Percentiles rank a stretch among this genome's conserved stretches.
These are phyloP conservation scores for Diachasmimorpha longicaudata DNA, from an alignment of 1,140 invertebrate genomes.

Conservation along the genomic window DNA sequence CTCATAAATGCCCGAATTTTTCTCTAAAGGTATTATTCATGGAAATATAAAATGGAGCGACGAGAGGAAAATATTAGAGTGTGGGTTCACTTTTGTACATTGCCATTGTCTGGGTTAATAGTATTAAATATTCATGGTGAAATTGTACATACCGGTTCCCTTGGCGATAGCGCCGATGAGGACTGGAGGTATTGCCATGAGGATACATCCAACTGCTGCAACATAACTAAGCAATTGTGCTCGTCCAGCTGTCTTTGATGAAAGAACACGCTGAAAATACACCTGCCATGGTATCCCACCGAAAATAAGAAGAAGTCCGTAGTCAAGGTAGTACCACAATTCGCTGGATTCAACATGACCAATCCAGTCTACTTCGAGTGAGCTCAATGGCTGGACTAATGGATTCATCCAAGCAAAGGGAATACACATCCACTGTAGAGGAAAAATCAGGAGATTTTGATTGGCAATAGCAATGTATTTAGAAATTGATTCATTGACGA, in stretches of 20 bases:
- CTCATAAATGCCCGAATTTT: constrained; percentile 12
- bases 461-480: background rate
- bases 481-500: background rate
- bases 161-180: constrained; percentile 96
- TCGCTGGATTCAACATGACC: constrained; percentile 76
- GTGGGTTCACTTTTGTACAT: background rate
- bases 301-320: constrained; percentile 89
- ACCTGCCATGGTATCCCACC: constrained; percentile 99
- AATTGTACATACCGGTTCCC: constrained; percentile 78
- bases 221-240: constrained; percentile 97
- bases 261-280: constrained; percentile 97
- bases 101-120: background rate
- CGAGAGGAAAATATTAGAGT: background rate
- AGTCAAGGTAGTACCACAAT: constrained; percentile 88
- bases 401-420: constrained; percentile 92
- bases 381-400: constrained; percentile 78
- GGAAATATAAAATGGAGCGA: background rate
- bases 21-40: background rate
- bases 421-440: constrained; percentile 88
- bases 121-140: constrained; percentile 1
- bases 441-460: background rate
- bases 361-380: constrained; percentile 90
- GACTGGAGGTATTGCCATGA: constrained; percentile 96
- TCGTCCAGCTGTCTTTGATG: constrained; percentile 89
- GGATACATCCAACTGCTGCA: constrained; percentile 90